A percentile compares a stretch with the other conserved stretches of the same genome.
Conservation (phyloP, 2,888 invertebrate species). For the Hoplodrina ambigua region DNA sequence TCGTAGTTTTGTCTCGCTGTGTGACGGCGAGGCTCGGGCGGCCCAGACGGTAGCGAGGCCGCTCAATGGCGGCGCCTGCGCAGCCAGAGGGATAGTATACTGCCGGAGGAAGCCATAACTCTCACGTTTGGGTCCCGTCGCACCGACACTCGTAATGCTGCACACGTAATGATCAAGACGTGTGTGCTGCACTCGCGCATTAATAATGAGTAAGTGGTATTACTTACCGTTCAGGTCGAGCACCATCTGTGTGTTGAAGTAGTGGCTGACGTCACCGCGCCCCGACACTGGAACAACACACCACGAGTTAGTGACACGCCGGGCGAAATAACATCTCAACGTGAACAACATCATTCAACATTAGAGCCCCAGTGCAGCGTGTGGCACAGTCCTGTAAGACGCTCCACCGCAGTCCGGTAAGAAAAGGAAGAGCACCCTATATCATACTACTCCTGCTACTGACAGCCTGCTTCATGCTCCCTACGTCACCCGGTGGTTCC, state of each 20-base stretch:
- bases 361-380: neutral
- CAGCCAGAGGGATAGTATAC: conserved; percentile 11
- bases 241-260: conserved; percentile 88
- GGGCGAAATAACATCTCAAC: neutral
- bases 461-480: too few relatives aligned
- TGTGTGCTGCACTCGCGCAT: conserved; percentile 65
- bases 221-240: conserved; percentile 88
- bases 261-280: conserved; percentile 87
- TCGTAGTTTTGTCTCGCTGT: conserved; percentile 79
- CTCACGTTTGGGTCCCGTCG: conserved; percentile 1
- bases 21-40: conserved; percentile 54
- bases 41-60: conserved; percentile 11
- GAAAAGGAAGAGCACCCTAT: too few relatives aligned
- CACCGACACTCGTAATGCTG: conserved; percentile 49
- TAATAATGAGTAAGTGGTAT: conserved; percentile 65
- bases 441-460: too few relatives aligned
- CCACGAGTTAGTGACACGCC: neutral
- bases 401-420: too few relatives aligned
- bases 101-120: conserved; percentile 41
- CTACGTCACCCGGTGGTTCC: too few relatives aligned
- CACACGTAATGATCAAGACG: conserved; percentile 69
- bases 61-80: conserved; percentile 2
- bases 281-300: conserved; percentile 86
- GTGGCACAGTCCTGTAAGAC: neutral
- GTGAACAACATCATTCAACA: too few relatives aligned